phyloP scores from a whole-genome alignment of 2,113 vertebrate genomes.

The Anthoscopus minutus region DNA sequence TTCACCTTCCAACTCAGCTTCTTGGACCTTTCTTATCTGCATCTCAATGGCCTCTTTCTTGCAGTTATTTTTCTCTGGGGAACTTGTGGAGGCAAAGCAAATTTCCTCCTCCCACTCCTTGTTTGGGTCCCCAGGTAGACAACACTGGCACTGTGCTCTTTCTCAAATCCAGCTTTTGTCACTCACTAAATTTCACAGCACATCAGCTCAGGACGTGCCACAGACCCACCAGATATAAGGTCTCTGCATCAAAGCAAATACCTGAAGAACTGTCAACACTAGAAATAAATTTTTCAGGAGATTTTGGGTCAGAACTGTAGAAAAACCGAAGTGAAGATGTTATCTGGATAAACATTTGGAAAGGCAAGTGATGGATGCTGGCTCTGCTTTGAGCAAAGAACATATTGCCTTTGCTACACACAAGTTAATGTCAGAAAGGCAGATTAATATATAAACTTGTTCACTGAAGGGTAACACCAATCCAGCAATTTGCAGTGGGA shows the following conservation, averaged over 20 bases:
- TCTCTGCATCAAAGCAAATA: not conserved
- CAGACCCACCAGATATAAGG: not conserved
- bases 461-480: not conserved
- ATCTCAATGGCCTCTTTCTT: not conserved
- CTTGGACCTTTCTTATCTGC: not conserved
- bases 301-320: not conserved
- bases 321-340: not conserved
- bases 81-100: not conserved
- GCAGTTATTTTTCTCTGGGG: not conserved
- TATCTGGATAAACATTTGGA: not conserved
- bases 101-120: not conserved
- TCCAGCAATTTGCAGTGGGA: not conserved
- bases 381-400: not conserved
- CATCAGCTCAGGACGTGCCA: not conserved
- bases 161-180: not conserved
- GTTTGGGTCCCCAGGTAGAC: not conserved
- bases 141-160: not conserved
- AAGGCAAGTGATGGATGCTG: not conserved
- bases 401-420: not conserved
- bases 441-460: constrained; percentile 57
- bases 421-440: constrained; percentile 9
- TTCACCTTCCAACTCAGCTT: not conserved
- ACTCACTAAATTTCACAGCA: not conserved
- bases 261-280: not conserved
- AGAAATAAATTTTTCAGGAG: not conserved